These are phyloP conservation scores for Eutolmus rufibarbis DNA, from an alignment of 2,888 invertebrate species.

Conservation along the genomic window DNA sequence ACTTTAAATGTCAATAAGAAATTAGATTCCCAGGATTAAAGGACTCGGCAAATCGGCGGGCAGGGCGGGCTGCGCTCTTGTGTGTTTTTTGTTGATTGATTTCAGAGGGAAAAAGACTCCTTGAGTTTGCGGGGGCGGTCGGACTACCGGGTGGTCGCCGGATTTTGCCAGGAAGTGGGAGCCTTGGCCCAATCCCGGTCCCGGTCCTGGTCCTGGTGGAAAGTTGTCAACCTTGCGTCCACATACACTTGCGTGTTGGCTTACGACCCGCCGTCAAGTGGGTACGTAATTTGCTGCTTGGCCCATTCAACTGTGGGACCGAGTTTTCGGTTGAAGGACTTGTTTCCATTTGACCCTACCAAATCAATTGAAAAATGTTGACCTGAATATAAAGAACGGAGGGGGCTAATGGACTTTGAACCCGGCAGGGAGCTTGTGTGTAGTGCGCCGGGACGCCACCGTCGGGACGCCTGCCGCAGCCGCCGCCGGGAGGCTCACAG, in stretches of 20 bases:
- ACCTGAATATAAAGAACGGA: slow-evolving; percentile 25
- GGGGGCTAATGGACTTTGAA: slow-evolving; percentile 13
- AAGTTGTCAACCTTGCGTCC: slow-evolving; percentile 11
- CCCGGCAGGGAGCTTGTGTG: not conserved
- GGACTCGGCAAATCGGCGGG: slow-evolving; percentile 32
- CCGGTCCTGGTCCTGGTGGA: not conserved
- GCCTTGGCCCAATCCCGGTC: not conserved
- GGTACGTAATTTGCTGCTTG: slow-evolving; percentile 42
- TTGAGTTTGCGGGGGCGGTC: not conserved
- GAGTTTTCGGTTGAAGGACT: slow-evolving; percentile 45
- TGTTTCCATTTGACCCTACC: slow-evolving; percentile 45
- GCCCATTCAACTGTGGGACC: slow-evolving; percentile 42
- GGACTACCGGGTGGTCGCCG: not conserved
- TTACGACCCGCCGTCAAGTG: slow-evolving; percentile 43
- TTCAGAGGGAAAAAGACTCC: not conserved
- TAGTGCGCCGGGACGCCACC: not conserved
- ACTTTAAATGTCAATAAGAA: slow-evolving; percentile 47
- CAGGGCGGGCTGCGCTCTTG: not conserved
- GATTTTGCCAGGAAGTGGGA: not conserved
- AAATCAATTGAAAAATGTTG: slow-evolving; percentile 47
- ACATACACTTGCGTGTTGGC: slow-evolving; percentile 26
- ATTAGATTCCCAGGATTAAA: slow-evolving; percentile 47
- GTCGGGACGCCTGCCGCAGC: not conserved
- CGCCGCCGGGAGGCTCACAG: not conserved
- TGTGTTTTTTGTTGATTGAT: slow-evolving; percentile 37